Base-by-base conservation (phyloP, 2,113 vertebrate genomes). In the Psilopogon haemacephalus region DNA sequence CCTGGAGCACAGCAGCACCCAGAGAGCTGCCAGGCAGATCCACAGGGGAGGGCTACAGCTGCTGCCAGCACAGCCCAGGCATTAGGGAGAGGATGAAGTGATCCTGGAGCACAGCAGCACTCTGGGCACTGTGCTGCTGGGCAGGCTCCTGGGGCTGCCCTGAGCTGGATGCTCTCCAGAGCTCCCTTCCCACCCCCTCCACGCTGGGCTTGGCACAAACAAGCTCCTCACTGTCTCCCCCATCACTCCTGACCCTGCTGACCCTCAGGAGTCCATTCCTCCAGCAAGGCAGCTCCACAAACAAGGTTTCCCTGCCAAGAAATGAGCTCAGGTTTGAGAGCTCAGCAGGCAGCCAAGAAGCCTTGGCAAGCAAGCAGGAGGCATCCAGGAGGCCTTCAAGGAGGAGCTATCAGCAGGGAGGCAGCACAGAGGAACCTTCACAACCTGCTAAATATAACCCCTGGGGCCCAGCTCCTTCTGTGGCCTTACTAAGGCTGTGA, bases 311-410 rank as follows among this genome's bases (percentile, higher is more conserved):
- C 16, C 46, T 63, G 84, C 77, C 89, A 78, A 84, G 87, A 84
- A 80, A 90, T 92, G 81, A 73, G 50, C 54, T 96, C 71, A 19
- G 32, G 42, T 33, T 60, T 81, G 82, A 74, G 91, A 86, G 28
- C 52, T 70, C 30, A 84, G 67, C 26, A 90, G 59, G 42, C 42
- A 75, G 59, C 20, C 27, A 4, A 70, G 44, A 46, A 19, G 38
- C n/a, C 46, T 71, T 13, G 26, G 63, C 73, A 84, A 81, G 89
- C 9, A 71, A 88, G 84, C 6, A 37, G 24, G 2, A 37, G 14
- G 62, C 15, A 33, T 46, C 48, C 48, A 50, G 48, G 46, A 48
- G 46, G 46, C 46, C 46, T 48, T 23, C 6, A 37, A 37, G 23
- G 2, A 37, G 14, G 62, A 15, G 42, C 40, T 55, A 74, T 44